Conservation (phyloP, 2,797 vertebrate genomes). For the Peromyscus aztecus region DNA sequence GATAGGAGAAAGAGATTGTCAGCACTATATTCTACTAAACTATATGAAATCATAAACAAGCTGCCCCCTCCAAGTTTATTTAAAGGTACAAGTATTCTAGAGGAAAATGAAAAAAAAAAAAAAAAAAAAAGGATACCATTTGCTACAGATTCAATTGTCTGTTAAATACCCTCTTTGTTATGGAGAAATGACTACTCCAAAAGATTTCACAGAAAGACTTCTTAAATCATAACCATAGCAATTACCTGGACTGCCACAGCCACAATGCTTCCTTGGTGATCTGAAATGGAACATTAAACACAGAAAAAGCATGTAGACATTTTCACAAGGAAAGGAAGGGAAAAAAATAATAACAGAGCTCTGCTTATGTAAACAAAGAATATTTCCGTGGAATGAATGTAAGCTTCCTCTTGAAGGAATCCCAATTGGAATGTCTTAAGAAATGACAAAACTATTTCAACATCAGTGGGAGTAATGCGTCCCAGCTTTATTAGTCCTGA, state of each 20-base stretch:
- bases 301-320: neutral
- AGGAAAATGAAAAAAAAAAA: neutral
- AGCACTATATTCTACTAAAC: constrained; percentile 40
- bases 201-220: constrained; percentile 59
- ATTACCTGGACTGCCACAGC: constrained; percentile 4
- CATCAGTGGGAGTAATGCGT: neutral
- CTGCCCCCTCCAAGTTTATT: neutral
- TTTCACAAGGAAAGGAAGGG: neutral
- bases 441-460: constrained; percentile 60
- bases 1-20: constrained; percentile 38
- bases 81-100: constrained; percentile 20
- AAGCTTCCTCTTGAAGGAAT: constrained; percentile 63
- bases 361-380: constrained; percentile 62
- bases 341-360: constrained; percentile 37
- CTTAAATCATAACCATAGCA: constrained; percentile 10
- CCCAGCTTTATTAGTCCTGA: constrained; percentile 46
- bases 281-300: constrained; percentile 52
- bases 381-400: constrained; percentile 33
- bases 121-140: neutral
- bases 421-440: constrained; percentile 59
- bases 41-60: constrained; percentile 39
- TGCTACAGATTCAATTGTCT: constrained; percentile 47
- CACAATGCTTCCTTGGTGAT: constrained; percentile 17
- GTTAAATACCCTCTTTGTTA: constrained; percentile 45
- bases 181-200: constrained; percentile 33